These are phyloP conservation scores for Cremastinae sp. DNA, from an alignment of 2,888 invertebrate species.

Conservation along the genomic window DNA sequence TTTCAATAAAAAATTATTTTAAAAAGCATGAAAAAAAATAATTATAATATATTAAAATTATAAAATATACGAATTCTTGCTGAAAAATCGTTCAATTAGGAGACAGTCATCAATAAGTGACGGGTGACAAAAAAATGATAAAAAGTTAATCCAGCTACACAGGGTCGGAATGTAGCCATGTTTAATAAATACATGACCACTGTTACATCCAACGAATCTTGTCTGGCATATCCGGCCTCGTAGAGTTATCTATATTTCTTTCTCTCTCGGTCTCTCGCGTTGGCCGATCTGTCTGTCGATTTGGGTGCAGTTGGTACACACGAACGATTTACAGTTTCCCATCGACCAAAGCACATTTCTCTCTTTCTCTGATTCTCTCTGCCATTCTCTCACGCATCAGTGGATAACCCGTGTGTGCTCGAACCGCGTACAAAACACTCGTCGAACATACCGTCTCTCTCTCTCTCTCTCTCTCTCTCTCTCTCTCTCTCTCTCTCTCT, in stretches of 20 bases:
- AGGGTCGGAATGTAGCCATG: slow-evolving; percentile 59
- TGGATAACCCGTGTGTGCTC: slow-evolving; percentile 24
- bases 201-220: slow-evolving; percentile 46
- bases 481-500: not conserved
- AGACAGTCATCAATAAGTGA: slow-evolving; percentile 13
- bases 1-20: no score
- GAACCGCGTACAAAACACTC: slow-evolving; percentile 43
- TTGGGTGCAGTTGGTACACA: slow-evolving; percentile 69
- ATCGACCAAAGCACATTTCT: slow-evolving; percentile 37
- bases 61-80: no score
- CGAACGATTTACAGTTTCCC: slow-evolving; percentile 63
- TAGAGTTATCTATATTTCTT: not conserved
- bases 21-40: no score
- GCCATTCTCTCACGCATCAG: slow-evolving; percentile 49
- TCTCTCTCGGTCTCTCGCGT: slow-evolving; percentile 16
- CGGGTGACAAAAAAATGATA: slow-evolving; percentile 1
- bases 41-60: no score
- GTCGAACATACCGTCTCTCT: slow-evolving; percentile 27
- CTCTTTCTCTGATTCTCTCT: slow-evolving; percentile 27
- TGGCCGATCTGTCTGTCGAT: slow-evolving; percentile 49
- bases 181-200: slow-evolving; percentile 73
- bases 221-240: not conserved
- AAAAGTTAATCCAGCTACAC: slow-evolving; percentile 32
- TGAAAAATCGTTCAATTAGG: no score
- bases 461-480: not conserved